phyloP scores from a whole-genome alignment of 2,113 vertebrate species.

The Rhodinocichla rosea region DNA sequence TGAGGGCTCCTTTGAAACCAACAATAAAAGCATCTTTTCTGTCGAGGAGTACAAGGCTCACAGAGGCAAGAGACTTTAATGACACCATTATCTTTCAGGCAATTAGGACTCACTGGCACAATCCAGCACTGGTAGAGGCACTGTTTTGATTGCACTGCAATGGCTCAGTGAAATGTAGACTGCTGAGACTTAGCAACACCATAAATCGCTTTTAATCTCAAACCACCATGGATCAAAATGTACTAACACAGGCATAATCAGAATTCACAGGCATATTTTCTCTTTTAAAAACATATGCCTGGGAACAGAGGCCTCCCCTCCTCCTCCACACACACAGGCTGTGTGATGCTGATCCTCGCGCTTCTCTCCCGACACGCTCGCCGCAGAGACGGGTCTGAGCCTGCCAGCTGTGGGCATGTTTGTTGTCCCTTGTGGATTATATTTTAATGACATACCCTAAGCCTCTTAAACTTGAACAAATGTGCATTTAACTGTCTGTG shows the following conservation, averaged over 20 bases:
- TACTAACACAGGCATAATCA: not conserved
- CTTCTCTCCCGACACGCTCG: not conserved
- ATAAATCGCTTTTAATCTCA: slow-evolving; percentile 26
- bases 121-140: not conserved
- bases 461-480: slow-evolving; percentile 10
- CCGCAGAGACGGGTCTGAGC: not conserved
- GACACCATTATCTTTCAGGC: slow-evolving; percentile 54
- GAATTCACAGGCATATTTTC: not conserved
- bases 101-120: slow-evolving; percentile 25
- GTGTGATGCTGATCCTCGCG: not conserved
- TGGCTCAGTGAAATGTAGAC: not conserved
- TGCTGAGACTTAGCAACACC: not conserved
- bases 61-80: slow-evolving; percentile 43
- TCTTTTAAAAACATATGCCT: not conserved
- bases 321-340: not conserved
- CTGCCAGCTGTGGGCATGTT: slow-evolving; percentile 4
- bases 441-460: slow-evolving; percentile 51
- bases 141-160: not conserved
- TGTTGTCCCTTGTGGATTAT: not conserved
- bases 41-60: not conserved
- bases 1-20: slow-evolving; percentile 38
- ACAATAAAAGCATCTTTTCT: slow-evolving; percentile 51
- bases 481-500: not conserved
- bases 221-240: not conserved
- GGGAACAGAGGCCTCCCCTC: not conserved